Conservation (phyloP, 2,888 invertebrate genomes). For the Macaria liturata region DNA sequence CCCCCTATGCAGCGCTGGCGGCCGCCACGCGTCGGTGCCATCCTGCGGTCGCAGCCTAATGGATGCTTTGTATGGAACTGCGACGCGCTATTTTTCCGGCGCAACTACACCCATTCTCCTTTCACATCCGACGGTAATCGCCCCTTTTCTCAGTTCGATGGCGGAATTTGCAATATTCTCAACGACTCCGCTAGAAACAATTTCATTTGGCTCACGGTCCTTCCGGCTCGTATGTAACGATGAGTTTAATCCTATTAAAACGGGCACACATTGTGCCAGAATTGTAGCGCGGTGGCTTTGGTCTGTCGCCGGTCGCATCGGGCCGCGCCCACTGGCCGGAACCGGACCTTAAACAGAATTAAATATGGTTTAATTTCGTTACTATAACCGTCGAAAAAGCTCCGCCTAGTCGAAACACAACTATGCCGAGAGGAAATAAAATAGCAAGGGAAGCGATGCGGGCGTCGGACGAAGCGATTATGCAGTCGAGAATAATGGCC, state of each 20-base stretch:
- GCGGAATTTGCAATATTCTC: slow-evolving; percentile 46
- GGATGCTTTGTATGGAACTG: slow-evolving; percentile 21
- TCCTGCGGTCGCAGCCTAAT: slow-evolving; percentile 21
- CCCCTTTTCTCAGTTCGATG: slow-evolving; percentile 38
- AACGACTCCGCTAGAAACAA: slow-evolving; percentile 63
- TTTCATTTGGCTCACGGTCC: slow-evolving; percentile 69
- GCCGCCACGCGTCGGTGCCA: slow-evolving; percentile 15
- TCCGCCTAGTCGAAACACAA: slow-evolving; percentile 77
- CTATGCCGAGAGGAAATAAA: slow-evolving; percentile 80
- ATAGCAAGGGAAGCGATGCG: slow-evolving; percentile 81
- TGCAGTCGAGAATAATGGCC: slow-evolving; percentile 83
- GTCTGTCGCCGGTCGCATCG: slow-evolving; percentile 77
- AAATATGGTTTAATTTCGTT: slow-evolving; percentile 81
- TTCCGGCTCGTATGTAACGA: slow-evolving; percentile 76
- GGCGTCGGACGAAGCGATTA: slow-evolving; percentile 83
- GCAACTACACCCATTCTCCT: slow-evolving; percentile 28
- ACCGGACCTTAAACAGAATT: slow-evolving; percentile 79
- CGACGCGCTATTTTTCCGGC: slow-evolving; percentile 20
- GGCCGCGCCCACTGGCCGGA: slow-evolving; percentile 69
- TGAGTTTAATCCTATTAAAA: slow-evolving; percentile 81
- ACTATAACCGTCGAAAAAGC: slow-evolving; percentile 67
- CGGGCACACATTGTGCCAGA: slow-evolving; percentile 78
- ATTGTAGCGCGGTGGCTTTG: slow-evolving; percentile 78
- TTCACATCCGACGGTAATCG: slow-evolving; percentile 33
- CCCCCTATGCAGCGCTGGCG: slow-evolving; percentile 3